A percentile compares a stretch with the other conserved stretches of the same genome.
Conservation (phyloP, 2,888 invertebrate genomes). For the Pyrgus malvae region DNA sequence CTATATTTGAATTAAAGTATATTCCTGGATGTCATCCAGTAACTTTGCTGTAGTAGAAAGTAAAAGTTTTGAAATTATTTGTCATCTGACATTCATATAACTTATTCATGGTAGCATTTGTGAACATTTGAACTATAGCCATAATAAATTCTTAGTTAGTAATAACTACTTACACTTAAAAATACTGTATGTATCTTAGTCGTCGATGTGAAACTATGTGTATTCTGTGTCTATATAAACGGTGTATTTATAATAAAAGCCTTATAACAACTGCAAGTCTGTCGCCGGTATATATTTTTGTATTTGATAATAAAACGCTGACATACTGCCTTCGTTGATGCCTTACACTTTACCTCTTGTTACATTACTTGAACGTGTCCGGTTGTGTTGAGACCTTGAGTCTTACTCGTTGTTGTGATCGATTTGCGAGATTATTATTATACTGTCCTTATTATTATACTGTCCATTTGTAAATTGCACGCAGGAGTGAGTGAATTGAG, state of each 20-base stretch:
- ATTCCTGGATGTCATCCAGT: no score
- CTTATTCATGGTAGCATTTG: no score
- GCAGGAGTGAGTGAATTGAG: background rate
- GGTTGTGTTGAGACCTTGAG: slow-evolving; percentile 61
- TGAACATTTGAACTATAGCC: no score
- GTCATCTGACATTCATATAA: no score
- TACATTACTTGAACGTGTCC: slow-evolving; percentile 34
- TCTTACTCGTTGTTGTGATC: slow-evolving; percentile 52
- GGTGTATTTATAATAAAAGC: background rate
- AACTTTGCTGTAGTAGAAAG: no score
- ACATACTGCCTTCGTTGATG: slow-evolving; percentile 60
- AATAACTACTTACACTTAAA: no score
- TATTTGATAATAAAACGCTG: slow-evolving; percentile 38
- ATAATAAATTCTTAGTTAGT: no score
- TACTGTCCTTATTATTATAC: slow-evolving; percentile 35
- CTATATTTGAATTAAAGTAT: no score
- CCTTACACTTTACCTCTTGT: slow-evolving; percentile 54
- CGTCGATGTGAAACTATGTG: background rate
- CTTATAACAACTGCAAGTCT: slow-evolving; percentile 18
- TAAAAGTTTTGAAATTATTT: no score
- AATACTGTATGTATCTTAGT: slow-evolving; percentile 1
- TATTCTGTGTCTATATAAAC: background rate
- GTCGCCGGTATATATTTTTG: slow-evolving; percentile 38
- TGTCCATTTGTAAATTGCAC: slow-evolving; percentile 38
- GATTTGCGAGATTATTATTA: slow-evolving; percentile 36